phyloP scores from a whole-genome alignment of 2,888 invertebrate genomes.

The Eucera pruinosa region DNA sequence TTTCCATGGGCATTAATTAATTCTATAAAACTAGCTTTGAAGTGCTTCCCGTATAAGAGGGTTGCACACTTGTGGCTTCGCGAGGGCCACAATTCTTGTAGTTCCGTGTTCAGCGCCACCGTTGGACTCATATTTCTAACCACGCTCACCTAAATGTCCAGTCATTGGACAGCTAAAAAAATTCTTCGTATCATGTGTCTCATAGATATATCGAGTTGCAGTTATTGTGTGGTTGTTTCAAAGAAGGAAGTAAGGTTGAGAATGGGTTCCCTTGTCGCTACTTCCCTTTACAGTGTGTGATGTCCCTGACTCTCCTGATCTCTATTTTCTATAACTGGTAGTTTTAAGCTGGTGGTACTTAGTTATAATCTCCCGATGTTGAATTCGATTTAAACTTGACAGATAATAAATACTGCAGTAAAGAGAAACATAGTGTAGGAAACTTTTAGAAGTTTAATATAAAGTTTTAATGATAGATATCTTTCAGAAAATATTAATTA shows the following conservation, averaged over 20 bases:
- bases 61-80: slow-evolving; percentile 45
- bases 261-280: background rate
- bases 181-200: slow-evolving; percentile 54
- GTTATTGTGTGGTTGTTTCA: slow-evolving; percentile 40
- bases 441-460: background rate
- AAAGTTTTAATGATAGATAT: slow-evolving; percentile 12
- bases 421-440: no score
- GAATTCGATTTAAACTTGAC: background rate
- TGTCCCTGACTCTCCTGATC: slow-evolving; percentile 29
- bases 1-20: slow-evolving; percentile 6
- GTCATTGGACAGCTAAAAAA: slow-evolving; percentile 35
- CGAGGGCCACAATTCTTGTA: slow-evolving; percentile 18
- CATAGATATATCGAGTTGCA: slow-evolving; percentile 55
- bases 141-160: slow-evolving; percentile 62
- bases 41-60: slow-evolving; percentile 26
- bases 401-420: background rate
- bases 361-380: no score
- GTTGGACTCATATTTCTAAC: slow-evolving; percentile 62
- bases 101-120: slow-evolving; percentile 32
- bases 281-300: slow-evolving; percentile 9
- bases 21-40: background rate
- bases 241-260: slow-evolving; percentile 19
- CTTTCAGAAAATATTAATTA: slow-evolving; percentile 13
- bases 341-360: background rate
- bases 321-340: background rate